Evolutionary conservation across 2,888 invertebrate species (phyloP).

Genomic region (Rhogogaster chlorosoma): DNA sequence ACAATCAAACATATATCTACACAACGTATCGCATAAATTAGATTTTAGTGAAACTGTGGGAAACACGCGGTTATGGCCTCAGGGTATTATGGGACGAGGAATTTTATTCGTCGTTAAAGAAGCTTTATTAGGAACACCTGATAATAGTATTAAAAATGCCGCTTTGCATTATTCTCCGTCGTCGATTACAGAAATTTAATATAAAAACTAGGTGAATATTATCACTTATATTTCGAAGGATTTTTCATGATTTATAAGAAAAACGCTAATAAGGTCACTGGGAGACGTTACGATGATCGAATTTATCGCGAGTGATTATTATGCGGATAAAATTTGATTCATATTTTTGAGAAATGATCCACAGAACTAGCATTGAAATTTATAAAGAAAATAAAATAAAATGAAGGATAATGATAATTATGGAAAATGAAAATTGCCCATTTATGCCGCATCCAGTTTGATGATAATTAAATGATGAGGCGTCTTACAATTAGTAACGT

Average conservation of each 20-base stretch:
- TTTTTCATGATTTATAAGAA: background rate
- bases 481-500: background rate
- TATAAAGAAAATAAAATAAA: background rate
- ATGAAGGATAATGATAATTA: background rate
- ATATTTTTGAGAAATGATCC: background rate
- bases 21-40: background rate
- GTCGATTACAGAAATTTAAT: background rate
- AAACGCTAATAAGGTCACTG: background rate
- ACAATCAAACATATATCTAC: background rate
- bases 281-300: background rate
- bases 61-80: background rate
- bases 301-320: background rate
- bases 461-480: background rate
- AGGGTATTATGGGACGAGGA: slow-evolving; percentile 11
- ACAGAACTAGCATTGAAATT: background rate
- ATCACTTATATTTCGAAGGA: background rate
- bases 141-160: slow-evolving; percentile 18
- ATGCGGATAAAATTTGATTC: background rate
- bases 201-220: background rate
- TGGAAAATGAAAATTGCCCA: slow-evolving; percentile 7
- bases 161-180: background rate
- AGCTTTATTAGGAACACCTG: slow-evolving; percentile 53
- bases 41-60: background rate
- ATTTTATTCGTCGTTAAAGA: slow-evolving; percentile 1
- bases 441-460: slow-evolving; percentile 14